phyloP scores from a whole-genome alignment of 23 tunicate species.

The Trididemnum miniatum region DNA sequence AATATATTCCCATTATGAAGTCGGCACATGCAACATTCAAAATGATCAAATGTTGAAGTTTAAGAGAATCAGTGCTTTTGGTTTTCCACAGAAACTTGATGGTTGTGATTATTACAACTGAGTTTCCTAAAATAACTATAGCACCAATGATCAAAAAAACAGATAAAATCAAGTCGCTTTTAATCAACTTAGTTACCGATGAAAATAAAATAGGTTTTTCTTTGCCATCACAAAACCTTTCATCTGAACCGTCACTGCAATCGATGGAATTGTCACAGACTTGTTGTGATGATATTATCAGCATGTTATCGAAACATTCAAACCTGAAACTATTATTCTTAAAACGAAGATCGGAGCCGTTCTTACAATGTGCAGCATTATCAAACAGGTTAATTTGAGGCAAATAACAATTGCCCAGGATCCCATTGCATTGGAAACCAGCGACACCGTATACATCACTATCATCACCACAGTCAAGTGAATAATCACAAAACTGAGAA shows the following conservation, averaged over 20 bases:
- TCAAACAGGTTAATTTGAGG: neutral
- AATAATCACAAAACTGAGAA: neutral
- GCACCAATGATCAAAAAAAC: too few relatives aligned
- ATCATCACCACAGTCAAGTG: neutral
- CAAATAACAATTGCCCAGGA: neutral
- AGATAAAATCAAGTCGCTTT: too few relatives aligned
- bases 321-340: neutral
- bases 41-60: too few relatives aligned
- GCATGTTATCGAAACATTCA: neutral
- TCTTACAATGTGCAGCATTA: neutral
- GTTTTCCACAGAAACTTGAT: too few relatives aligned
- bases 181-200: too few relatives aligned
- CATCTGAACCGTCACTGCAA: neutral
- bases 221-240: neutral
- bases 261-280: neutral
- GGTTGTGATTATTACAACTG: too few relatives aligned
- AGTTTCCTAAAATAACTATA: too few relatives aligned
- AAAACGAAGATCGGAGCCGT: neutral
- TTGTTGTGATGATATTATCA: neutral
- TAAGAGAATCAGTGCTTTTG: too few relatives aligned
- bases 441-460: neutral
- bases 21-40: too few relatives aligned
- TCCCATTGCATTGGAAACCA: neutral
- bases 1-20: too few relatives aligned
- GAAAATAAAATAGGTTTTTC: too few relatives aligned